Percentiles rank a stretch among this genome's conserved stretches.
Conservation (phyloP, 1,140 invertebrate genomes). For the Littorina saxatilis region DNA sequence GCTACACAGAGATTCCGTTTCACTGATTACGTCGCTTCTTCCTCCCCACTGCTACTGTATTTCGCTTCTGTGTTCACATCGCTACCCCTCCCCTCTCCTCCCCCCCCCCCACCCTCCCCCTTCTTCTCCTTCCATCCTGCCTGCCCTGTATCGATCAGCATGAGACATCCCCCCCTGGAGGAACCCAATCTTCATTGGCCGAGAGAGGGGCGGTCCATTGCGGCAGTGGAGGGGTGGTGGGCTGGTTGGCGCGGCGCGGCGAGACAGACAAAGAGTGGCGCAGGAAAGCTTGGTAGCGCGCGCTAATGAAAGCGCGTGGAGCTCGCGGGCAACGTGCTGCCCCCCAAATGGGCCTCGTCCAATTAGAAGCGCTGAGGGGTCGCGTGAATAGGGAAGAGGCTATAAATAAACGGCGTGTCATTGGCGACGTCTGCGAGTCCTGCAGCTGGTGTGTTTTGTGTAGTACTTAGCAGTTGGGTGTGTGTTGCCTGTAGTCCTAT, state of each 20-base stretch:
- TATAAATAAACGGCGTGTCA: conserved; percentile 32
- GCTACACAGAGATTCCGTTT: no score
- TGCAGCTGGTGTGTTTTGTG: conserved; percentile 25
- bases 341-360: conserved; percentile 6
- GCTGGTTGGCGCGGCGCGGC: neutral
- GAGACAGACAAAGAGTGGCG: neutral
- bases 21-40: no score
- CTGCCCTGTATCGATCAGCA: conserved; percentile 9
- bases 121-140: neutral
- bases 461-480: neutral
- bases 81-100: neutral
- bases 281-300: neutral
- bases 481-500: conserved; percentile 19
- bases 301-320: conserved; percentile 20
- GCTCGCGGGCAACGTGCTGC: neutral
- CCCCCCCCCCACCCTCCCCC: neutral
- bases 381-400: conserved; percentile 29
- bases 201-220: neutral
- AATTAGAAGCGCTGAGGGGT: conserved; percentile 22
- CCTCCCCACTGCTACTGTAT: no score
- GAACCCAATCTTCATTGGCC: conserved; percentile 28
- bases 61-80: no score
- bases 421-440: neutral
- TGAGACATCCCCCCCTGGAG: conserved; percentile 16
- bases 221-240: neutral